phyloP scores from a whole-genome alignment of 2,888 invertebrate species.

The Dolomedes plantarius region DNA sequence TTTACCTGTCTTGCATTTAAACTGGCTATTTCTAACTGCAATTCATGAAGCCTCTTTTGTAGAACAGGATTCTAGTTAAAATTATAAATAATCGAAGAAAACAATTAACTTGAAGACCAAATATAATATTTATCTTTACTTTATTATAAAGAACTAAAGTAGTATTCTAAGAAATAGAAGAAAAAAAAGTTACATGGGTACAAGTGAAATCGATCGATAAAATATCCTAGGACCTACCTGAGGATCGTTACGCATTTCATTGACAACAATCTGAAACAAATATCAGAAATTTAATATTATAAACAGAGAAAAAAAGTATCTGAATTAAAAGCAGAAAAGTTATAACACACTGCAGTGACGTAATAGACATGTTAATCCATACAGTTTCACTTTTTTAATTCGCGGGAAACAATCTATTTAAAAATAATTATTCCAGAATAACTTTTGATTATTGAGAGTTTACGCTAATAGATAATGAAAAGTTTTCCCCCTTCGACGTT shows the following conservation, averaged over 20 bases:
- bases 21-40: slow-evolving; percentile 62
- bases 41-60: slow-evolving; percentile 69
- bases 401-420: no score
- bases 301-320: no score
- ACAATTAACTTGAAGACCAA: background rate
- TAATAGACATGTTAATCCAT: no score
- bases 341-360: background rate
- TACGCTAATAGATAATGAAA: no score
- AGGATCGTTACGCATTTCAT: slow-evolving; percentile 71
- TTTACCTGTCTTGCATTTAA: slow-evolving; percentile 71
- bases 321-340: no score
- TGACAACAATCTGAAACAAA: slow-evolving; percentile 69
- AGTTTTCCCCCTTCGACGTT: no score
- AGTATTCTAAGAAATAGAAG: background rate
- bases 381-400: no score
- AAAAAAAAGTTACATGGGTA: slow-evolving; percentile 7
- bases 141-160: no score
- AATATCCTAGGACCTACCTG: slow-evolving; percentile 69
- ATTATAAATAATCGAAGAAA: slow-evolving; percentile 17
- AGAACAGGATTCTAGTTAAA: slow-evolving; percentile 65
- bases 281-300: slow-evolving; percentile 17
- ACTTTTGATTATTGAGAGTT: no score
- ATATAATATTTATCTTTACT: no score
- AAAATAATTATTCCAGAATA: no score
- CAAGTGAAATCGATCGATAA: slow-evolving; percentile 63